Evolutionary conservation across 1,140 invertebrate species (phyloP).

Genomic region (Pectinophora gossypiella): DNA sequence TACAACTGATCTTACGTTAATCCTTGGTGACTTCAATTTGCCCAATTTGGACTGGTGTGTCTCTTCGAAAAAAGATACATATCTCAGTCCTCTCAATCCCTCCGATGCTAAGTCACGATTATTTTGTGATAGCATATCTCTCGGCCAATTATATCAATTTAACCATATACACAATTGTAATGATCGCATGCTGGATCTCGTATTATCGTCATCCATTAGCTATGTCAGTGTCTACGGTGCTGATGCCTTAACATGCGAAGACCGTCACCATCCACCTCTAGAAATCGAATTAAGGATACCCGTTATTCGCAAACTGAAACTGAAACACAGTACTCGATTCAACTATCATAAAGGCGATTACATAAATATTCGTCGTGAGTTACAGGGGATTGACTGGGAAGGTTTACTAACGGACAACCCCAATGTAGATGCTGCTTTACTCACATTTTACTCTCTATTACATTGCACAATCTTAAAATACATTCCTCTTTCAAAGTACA

Average conservation of each 20-base stretch:
- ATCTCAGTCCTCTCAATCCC: background rate
- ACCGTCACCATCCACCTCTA: background rate
- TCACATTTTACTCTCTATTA: background rate
- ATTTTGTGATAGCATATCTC: background rate
- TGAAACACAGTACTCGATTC: background rate
- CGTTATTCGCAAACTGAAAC: background rate
- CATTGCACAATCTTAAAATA: background rate
- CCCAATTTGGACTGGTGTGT: background rate
- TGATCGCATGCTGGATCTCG: background rate
- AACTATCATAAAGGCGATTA: background rate
- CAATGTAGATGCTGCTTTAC: background rate
- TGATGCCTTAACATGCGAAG: background rate
- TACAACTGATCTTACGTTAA: background rate
- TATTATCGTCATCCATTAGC: background rate
- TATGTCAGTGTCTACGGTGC: background rate
- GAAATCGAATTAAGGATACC: background rate
- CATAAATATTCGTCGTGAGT: background rate
- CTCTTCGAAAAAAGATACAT: background rate
- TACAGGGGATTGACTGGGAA: background rate
- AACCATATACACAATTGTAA: background rate
- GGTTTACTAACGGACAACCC: background rate
- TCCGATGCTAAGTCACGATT: background rate
- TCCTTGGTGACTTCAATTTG: background rate
- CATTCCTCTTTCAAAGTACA: background rate
- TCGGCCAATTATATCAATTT: background rate